Evolutionary conservation across 2,797 vertebrate species (phyloP).

Genomic region (Parauchenoglanis punctatus): DNA sequence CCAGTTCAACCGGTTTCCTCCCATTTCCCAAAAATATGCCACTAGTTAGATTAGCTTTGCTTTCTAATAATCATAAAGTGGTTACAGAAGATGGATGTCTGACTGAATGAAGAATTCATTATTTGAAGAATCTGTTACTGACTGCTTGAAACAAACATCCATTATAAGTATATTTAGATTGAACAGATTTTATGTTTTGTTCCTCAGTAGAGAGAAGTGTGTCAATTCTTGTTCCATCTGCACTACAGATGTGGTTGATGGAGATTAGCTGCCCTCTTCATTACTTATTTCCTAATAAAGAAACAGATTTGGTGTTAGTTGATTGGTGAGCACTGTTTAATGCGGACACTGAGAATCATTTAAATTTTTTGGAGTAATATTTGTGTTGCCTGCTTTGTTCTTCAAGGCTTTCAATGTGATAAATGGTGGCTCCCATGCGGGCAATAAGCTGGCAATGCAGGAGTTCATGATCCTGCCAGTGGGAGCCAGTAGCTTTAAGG

Average conservation of each 20-base stretch:
- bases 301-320: neutral
- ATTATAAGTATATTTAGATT: neutral
- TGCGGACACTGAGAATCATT: neutral
- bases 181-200: neutral
- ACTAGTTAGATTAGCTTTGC: neutral
- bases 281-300: neutral
- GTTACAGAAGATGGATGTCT: neutral
- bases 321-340: neutral
- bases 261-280: too few species aligned
- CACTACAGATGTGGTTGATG: too few species aligned
- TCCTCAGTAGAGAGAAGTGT: neutral
- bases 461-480: slow-evolving; percentile 97
- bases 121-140: neutral
- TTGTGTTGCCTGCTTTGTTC: slow-evolving; percentile 11
- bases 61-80: neutral
- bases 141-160: neutral
- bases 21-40: neutral
- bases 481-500: slow-evolving; percentile 86
- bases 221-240: neutral
- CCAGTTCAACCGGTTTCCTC: neutral
- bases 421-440: slow-evolving; percentile 94
- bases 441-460: slow-evolving; percentile 97
- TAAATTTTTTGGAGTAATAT: neutral
- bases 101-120: neutral
- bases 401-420: slow-evolving; percentile 94